Evolutionary conservation across 1,140 invertebrate species (phyloP).

Genomic region (Babylonia areolata): DNA sequence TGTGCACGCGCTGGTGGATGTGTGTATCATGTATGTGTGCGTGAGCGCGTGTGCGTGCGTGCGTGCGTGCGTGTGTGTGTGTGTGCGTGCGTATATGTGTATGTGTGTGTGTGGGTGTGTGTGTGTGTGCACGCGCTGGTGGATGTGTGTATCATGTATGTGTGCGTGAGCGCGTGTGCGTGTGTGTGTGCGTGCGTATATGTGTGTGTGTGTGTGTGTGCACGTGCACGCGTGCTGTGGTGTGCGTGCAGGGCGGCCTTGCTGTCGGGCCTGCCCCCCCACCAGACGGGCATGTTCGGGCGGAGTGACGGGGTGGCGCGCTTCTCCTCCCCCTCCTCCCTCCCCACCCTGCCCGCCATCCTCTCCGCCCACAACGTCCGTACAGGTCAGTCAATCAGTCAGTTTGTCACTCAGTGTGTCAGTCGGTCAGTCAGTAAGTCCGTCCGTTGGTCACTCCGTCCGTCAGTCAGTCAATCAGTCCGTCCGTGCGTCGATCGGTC

Average conservation of each 20-base stretch:
- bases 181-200: neutral
- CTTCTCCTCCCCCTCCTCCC: neutral
- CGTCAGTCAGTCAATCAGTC: no score
- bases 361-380: neutral
- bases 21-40: neutral
- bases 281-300: constrained; percentile 86
- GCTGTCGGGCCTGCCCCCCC: constrained; percentile 88
- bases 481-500: no score
- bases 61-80: neutral
- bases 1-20: neutral
- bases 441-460: no score
- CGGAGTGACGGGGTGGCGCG: neutral
- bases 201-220: neutral
- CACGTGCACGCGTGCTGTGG: no score
- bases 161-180: neutral
- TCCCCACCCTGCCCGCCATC: neutral
- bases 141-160: neutral
- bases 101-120: neutral
- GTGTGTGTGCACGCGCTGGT: neutral
- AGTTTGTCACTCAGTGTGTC: no score
- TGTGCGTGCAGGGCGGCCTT: constrained; percentile 82
- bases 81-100: neutral
- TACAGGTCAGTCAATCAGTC: neutral
- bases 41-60: neutral
- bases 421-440: no score